These are phyloP conservation scores for Neodontobutis hainanensis DNA, from an alignment of 2,113 vertebrate species.

Conservation along the genomic window DNA sequence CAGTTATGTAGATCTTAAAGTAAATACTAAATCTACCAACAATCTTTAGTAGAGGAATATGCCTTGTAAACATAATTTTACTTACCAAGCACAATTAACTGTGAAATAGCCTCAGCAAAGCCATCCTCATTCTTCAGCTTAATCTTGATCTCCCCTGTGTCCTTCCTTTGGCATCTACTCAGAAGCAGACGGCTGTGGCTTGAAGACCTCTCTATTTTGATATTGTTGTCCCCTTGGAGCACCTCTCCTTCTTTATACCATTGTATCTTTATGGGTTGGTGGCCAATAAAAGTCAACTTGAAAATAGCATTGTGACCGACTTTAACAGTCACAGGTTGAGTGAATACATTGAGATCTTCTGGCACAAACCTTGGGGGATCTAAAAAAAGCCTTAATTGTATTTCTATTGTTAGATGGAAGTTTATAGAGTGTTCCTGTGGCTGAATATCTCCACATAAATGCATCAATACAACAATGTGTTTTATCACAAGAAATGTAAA, in stretches of 20 bases:
- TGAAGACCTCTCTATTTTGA: conserved; percentile 75
- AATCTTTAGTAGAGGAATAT: too few species aligned
- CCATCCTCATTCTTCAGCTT: conserved; percentile 86
- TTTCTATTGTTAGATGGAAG: neutral
- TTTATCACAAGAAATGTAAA: neutral
- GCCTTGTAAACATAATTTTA: neutral
- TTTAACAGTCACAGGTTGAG: conserved; percentile 78
- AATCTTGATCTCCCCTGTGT: conserved; percentile 85
- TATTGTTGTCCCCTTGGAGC: conserved; percentile 67
- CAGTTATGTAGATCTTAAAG: too few species aligned
- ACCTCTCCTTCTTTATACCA: conserved; percentile 86
- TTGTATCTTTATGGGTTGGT: conserved; percentile 79
- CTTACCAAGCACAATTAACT: conserved; percentile 85
- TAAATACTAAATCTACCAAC: too few species aligned
- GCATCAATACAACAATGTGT: neutral
- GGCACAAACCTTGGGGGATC: conserved; percentile 83
- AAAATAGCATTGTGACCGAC: conserved; percentile 79
- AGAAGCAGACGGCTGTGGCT: conserved; percentile 80
- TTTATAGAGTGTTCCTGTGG: neutral
- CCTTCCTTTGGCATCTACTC: conserved; percentile 79
- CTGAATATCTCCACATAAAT: neutral
- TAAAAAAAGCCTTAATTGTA: conserved; percentile 41
- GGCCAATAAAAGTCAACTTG: conserved; percentile 84
- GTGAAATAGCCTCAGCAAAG: conserved; percentile 74
- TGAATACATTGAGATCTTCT: conserved; percentile 76